Conservation (phyloP, 2,888 invertebrate species). For the Calliscelio sp. region DNA sequence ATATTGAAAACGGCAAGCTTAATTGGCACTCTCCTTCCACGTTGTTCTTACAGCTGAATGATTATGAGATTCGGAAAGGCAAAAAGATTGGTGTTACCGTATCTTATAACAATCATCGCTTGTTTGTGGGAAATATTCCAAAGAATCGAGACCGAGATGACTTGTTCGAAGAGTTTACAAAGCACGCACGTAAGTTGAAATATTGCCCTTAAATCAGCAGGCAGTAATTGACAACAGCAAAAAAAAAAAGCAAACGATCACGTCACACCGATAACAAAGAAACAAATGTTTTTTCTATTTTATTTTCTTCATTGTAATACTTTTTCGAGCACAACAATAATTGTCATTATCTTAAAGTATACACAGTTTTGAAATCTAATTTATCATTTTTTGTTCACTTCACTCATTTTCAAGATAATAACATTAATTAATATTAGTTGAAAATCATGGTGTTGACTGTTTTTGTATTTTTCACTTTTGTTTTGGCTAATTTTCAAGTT, state of each 20-base stretch:
- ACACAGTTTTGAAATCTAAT: no score
- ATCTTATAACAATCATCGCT: conserved; percentile 99
- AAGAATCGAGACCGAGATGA: conserved; percentile 99
- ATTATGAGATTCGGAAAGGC: conserved; percentile 99
- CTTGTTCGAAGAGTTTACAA: conserved; percentile 99
- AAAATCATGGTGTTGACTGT: no score
- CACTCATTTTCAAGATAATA: no score
- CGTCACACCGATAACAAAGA: conserved; percentile 52
- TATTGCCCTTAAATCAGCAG: conserved; percentile 85
- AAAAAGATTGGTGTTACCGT: conserved; percentile 99
- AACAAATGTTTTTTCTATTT: conserved; percentile 26
- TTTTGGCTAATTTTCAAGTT: no score
- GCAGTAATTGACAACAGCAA: conserved; percentile 80
- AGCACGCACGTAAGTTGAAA: conserved; percentile 98
- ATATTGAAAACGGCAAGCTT: conserved; percentile 85
- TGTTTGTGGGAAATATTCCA: conserved; percentile 99
- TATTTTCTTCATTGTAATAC: background rate
- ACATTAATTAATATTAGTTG: no score
- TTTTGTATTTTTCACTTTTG: background rate
- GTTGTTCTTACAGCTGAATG: conserved; percentile 99
- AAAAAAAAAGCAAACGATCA: conserved; percentile 61
- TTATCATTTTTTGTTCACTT: background rate
- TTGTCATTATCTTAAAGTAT: no score
- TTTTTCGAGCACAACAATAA: conserved; percentile 8
- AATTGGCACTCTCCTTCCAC: conserved; percentile 90